Evolutionary conservation across 1,140 invertebrate species (phyloP).

Genomic region (Marisa cornuarietis): DNA sequence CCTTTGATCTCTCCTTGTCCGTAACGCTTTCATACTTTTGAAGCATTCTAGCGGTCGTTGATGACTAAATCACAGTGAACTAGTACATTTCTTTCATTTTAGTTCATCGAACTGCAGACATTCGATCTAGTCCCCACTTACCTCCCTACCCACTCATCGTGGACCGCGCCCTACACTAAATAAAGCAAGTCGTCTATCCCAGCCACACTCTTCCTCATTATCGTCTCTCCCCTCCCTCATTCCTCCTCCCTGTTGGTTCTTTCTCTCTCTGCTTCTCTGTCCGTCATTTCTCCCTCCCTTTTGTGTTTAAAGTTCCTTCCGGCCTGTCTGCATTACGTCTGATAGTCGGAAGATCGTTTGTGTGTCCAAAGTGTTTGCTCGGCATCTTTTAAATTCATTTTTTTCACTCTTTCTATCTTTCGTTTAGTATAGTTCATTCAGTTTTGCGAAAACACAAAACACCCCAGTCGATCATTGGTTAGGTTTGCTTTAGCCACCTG

Average conservation of each 20-base stretch:
- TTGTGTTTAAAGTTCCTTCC: too few species aligned
- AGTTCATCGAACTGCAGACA: too few species aligned
- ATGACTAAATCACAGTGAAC: too few species aligned
- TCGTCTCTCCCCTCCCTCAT: background rate
- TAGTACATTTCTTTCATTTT: too few species aligned
- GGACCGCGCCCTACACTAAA: too few species aligned
- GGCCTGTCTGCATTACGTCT: too few species aligned
- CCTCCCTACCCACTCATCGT: too few species aligned
- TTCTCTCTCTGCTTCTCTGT: background rate
- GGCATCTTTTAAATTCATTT: background rate
- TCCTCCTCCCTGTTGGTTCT: background rate
- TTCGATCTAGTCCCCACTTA: too few species aligned
- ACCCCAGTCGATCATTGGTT: background rate
- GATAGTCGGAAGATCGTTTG: too few species aligned
- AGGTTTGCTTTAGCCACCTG: background rate
- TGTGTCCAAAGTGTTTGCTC: too few species aligned
- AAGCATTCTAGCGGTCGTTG: too few species aligned
- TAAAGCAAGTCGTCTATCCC: background rate
- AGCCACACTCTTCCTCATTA: background rate
- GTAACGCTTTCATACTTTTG: background rate
- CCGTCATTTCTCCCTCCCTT: background rate
- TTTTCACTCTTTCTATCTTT: slow-evolving; percentile 5
- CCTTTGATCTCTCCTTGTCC: background rate
- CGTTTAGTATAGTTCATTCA: background rate
- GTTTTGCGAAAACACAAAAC: background rate